Base-by-base conservation (phyloP, 1,140 invertebrate genomes). In the Saccostrea cuccullata region DNA sequence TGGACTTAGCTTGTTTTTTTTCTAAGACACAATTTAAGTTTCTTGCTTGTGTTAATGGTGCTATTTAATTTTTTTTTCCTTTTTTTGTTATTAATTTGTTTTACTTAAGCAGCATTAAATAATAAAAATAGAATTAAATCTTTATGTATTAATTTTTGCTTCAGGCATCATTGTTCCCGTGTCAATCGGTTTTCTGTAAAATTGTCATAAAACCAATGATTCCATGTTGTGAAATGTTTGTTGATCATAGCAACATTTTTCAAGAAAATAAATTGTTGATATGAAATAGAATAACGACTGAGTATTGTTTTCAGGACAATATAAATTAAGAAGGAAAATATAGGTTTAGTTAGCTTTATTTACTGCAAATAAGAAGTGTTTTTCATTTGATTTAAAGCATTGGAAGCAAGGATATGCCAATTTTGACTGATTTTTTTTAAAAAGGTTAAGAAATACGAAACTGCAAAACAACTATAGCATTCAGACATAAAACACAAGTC, bases 21-120 rank as follows among this genome's bases (percentile, higher is more conserved):
- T 20, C 47, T 26, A 30, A 77, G 70, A 77, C 70, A 77, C 70
- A 77, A 77, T 15, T 26, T 77, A 77, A 77, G 70, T 77, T 77
- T 36, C 70, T 26, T 77, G 70, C 70, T 77, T 77, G 26, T 77
- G 70, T 77, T 77, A 30, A 77, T 77, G 70, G 70, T 77, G 70
- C 70, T 77, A 77, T 77, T 77, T 77, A 36, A 77, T 30, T 36
- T 77, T 30, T 77, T 77, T 77, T 30, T 11, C 23, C 36, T 77
- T 73, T 77, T 77, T 26, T 77, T 77, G 30, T 36, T 36, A 77
- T 30, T 1, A 30, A 30, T 77, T 77, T 77, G 70, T 77, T 77
- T 77, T 77, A 77, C 30, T 77, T 77, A 30, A 77, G 70, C 70
- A 77, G 70, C 23, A 77, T 30, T 77, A 30, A 77, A 77, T 77